phyloP scores from a whole-genome alignment of 2,888 invertebrate species.

The Tenodera sinensis region DNA sequence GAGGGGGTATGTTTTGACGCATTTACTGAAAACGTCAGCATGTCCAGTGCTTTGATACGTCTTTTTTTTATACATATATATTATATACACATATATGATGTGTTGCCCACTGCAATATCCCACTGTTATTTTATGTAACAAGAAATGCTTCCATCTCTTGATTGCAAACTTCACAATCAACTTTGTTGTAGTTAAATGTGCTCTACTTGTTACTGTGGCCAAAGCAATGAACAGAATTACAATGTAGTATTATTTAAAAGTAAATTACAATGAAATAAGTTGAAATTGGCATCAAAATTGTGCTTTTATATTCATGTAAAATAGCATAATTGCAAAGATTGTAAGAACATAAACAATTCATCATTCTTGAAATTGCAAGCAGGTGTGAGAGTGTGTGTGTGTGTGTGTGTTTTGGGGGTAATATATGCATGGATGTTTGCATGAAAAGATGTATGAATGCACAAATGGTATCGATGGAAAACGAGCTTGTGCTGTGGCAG shows the following conservation, averaged over 20 bases:
- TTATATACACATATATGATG: neutral
- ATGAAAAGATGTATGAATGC: neutral
- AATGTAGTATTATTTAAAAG: neutral
- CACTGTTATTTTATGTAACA: neutral
- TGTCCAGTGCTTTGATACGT: slow-evolving; percentile 13
- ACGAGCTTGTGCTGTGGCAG: neutral
- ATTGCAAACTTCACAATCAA: neutral
- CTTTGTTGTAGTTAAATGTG: neutral
- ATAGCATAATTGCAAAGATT: neutral
- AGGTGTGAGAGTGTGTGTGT: neutral
- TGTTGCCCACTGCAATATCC: slow-evolving; percentile 4
- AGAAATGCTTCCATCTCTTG: slow-evolving; percentile 6
- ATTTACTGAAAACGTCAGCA: slow-evolving; percentile 5
- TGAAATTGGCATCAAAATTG: neutral
- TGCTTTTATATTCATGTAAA: neutral
- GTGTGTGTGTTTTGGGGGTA: neutral
- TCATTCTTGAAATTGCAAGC: neutral
- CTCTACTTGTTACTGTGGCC: neutral
- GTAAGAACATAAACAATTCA: neutral
- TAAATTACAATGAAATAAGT: neutral
- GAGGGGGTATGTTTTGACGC: slow-evolving; percentile 3
- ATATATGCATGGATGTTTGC: neutral
- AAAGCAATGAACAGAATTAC: neutral
- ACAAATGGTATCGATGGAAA: neutral
- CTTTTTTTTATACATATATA: neutral